Evolutionary conservation across 2,113 vertebrate genomes (phyloP).

Genomic region (Pyxicephalus adspersus): DNA sequence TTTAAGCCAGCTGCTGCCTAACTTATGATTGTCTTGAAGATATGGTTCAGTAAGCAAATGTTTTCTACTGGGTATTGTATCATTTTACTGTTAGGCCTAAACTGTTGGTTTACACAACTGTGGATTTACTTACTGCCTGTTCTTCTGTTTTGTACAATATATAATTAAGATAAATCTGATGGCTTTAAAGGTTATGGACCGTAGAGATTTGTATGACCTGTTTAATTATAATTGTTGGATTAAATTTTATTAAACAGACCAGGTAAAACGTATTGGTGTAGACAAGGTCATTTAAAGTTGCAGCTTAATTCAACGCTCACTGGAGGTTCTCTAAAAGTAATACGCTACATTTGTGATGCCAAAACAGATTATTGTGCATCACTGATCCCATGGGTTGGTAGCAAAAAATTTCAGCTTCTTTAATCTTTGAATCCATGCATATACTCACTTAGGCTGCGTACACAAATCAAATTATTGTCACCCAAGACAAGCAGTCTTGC

Average conservation of each 20-base stretch:
- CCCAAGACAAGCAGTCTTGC: too few relatives aligned
- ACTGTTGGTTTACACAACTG: constrained; percentile 16
- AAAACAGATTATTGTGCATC: too few relatives aligned
- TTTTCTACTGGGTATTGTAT: constrained; percentile 39
- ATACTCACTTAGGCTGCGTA: too few relatives aligned
- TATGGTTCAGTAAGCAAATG: constrained; percentile 35
- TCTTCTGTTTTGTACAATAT: constrained; percentile 7
- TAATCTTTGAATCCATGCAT: too few relatives aligned
- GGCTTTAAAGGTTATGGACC: neutral
- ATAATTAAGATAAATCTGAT: constrained; percentile 8
- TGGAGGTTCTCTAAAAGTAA: too few relatives aligned
- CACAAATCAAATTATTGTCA: too few relatives aligned
- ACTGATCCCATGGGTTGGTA: too few relatives aligned
- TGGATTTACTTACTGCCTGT: constrained; percentile 22
- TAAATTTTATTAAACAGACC: constrained; percentile 6
- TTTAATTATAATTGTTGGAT: neutral
- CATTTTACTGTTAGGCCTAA: constrained; percentile 34
- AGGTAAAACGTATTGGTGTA: neutral
- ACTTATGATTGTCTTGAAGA: constrained; percentile 42
- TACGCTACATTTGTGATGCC: too few relatives aligned
- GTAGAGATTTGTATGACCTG: neutral
- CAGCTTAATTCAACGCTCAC: neutral
- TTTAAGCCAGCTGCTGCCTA: constrained; percentile 47
- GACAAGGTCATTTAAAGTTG: neutral
- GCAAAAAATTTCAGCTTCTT: too few relatives aligned